phyloP scores from a whole-genome alignment of 2,888 invertebrate genomes.

The Synergus laeviventris region DNA sequence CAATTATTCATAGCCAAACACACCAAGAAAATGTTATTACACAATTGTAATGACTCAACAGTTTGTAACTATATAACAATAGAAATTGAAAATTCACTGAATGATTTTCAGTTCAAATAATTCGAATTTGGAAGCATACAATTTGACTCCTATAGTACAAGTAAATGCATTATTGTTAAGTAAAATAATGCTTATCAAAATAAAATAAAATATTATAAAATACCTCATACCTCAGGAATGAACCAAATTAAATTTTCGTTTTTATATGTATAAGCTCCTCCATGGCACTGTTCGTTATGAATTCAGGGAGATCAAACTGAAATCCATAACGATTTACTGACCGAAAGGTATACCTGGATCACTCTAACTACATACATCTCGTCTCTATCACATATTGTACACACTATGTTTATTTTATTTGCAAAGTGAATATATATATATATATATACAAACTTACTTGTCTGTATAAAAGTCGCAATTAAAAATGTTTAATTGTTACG shows the following conservation, averaged over 20 bases:
- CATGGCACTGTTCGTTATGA: neutral
- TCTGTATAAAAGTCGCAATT: neutral
- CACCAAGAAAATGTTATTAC: conserved; percentile 22
- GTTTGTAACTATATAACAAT: neutral
- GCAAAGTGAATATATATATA: neutral
- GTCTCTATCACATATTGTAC: neutral
- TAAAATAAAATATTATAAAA: too few species aligned
- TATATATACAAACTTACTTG: neutral
- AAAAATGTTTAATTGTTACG: too few species aligned
- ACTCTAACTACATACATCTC: neutral
- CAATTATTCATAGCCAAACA: conserved; percentile 25
- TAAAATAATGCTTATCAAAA: neutral
- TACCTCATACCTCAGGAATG: too few species aligned
- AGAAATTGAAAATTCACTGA: too few species aligned
- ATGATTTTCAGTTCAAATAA: too few species aligned
- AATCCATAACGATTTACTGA: conserved; percentile 10
- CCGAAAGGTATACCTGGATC: conserved; percentile 10
- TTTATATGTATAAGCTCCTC: neutral
- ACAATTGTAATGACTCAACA: conserved; percentile 4
- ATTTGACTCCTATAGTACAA: too few species aligned
- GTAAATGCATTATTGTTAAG: neutral
- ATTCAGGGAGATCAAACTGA: neutral
- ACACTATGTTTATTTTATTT: conserved; percentile 14
- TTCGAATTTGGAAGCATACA: neutral
- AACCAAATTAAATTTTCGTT: neutral